Conservation (phyloP, 2,113 vertebrate species). For the Phalacrocorax brasilianus region DNA sequence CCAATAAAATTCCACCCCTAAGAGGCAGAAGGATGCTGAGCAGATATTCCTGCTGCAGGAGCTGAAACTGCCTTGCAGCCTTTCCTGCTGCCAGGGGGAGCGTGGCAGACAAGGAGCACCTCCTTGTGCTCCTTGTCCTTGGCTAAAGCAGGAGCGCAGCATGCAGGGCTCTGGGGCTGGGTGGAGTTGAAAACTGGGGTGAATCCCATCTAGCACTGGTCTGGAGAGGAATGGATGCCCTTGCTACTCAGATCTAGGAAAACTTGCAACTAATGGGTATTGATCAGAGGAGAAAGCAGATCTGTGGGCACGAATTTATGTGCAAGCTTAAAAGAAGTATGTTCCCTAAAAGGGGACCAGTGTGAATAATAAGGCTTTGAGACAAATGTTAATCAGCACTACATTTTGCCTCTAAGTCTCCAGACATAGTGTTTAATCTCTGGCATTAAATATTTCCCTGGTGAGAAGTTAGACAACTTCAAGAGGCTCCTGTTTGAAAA, state of each 20-base stretch:
- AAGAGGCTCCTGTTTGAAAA: neutral
- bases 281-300: constrained; percentile 9
- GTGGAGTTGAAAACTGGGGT: neutral
- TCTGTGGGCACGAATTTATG: constrained; percentile 25
- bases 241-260: neutral
- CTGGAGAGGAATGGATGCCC: neutral
- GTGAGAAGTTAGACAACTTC: neutral
- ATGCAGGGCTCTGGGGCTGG: neutral
- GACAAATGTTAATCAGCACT: constrained; percentile 8
- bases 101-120: neutral
- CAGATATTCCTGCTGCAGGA: neutral
- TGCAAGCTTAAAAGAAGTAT: neutral
- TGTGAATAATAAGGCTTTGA: constrained; percentile 21
- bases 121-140: neutral
- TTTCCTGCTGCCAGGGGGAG: neutral
- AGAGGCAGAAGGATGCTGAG: neutral
- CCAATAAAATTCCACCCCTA: neutral
- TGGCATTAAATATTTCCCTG: constrained; percentile 31
- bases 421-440: constrained; percentile 8
- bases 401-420: neutral
- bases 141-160: neutral
- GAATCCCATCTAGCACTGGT: neutral
- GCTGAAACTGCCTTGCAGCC: neutral
- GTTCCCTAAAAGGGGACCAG: neutral
- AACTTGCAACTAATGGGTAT: constrained; percentile 12